Base-by-base conservation (phyloP, 2,888 invertebrate species). In the Xestia rhomboidea region DNA sequence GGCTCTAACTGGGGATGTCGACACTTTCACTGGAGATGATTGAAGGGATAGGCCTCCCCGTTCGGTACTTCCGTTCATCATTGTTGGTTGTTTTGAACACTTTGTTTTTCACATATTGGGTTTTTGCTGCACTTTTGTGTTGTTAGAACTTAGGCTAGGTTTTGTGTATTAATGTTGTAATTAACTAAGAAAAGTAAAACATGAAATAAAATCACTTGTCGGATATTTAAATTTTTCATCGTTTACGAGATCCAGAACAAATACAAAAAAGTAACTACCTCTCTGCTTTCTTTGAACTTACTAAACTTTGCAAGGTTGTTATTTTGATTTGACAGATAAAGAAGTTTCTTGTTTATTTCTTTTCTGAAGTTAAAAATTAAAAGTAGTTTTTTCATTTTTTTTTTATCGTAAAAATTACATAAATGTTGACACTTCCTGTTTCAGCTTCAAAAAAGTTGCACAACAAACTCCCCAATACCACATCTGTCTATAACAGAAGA, bases 61-160 rank as follows among this genome's bases (percentile, higher is more conserved):
- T 62, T 96, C 95, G 8, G 94, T 90, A 44, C 93, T 91, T 60
- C 95, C 96, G 92, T 96, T 96, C 87, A 96, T 84, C 96, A 96
- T 96, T 89, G 82, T 90, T 79, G 27, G 46, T 69, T 80, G 77
- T 80, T 80, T 81, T 83, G 87, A 74, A 72, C 81, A 85, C 85
- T 81, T 84, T 67, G 63, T 64, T 77, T 73, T 30, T 83, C 68
- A 64, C 79, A 85, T 90, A 49, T 81, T 84, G 75, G 24, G n/a
- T 44, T 81, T 79, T 54, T 78, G 30, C 70, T 82, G 79, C 63
- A 82, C 62, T 84, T 75, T 77, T 76, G 73, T 70, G 4, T 30
- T 67, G 30, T 34, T 34, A 71, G 63, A 54, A 10, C 7, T 41
- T 51, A 11, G 67, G 84, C 84, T 76, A 73, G 79, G 49, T 63